Base-by-base conservation (phyloP, 2,113 vertebrate genomes). In the Irena cyanogastra region DNA sequence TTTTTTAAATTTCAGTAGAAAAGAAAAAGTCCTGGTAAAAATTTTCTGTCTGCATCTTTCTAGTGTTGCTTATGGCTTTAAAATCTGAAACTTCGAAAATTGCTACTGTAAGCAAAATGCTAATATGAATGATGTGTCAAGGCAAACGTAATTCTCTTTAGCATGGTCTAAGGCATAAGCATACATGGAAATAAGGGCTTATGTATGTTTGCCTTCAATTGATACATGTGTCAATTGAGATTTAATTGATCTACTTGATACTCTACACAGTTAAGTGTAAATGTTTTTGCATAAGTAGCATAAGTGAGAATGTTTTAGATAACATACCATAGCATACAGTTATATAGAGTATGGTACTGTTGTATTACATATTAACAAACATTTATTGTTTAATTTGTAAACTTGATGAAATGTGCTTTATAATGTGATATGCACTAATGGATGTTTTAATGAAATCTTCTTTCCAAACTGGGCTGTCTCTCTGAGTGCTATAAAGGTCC, bases 31-130 rank as follows among this genome's bases (percentile, higher is more conserved):
- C 15, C 27, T 68, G 30, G 41, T 85, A 76, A 94, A 87, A 70
- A 45, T 65, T 59, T 93, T 60, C 28, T 84, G 31, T 16, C 54
- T 84, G 27, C 31, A 56, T 83, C 20, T 77, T 91, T 83, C 26
- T 56, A 53, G n/a, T 41, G 66, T 54, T 84, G 31, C 52, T 86
- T 75, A 52, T 21, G 9, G 16, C 69, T 96, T 95, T 96, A 95
- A 94, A 96, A 97, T 93, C 85, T 96, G 77, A 85, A 96, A 94
- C 71, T 93, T 93, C 31, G 77, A 83, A 94, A 97, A 93, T 28
- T 91, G 82, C 82, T 82, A 28, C 95, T 95, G 50, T 92, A 92
- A 93, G 70, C 80, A 70, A 93, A 89, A 54, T 91, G 72, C 76
- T 96, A 77, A 30, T 68, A 53, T 27, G 30, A 87, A 53, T 61